Evolutionary conservation across 2,113 vertebrate genomes (phyloP).

Genomic region (Bubo blakistoni): DNA sequence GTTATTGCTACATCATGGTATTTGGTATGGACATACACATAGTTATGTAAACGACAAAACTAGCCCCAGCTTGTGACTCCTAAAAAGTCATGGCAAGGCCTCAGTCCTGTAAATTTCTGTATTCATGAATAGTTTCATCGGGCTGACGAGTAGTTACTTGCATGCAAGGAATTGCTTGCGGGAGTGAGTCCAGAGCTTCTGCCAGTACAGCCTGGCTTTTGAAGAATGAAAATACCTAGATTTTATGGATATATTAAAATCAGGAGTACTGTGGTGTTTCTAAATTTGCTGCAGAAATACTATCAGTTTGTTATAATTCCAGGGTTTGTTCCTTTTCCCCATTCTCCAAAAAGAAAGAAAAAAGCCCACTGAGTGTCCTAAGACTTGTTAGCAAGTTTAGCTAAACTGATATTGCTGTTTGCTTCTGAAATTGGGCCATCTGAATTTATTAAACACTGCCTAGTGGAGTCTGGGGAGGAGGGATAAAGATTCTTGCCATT

Average conservation of each 20-base stretch:
- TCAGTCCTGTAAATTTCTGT: not conserved
- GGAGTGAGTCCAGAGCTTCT: not conserved
- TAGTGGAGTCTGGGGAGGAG: constrained; percentile 34
- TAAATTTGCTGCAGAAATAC: not conserved
- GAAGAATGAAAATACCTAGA: not conserved
- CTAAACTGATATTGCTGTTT: not conserved
- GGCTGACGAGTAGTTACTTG: constrained; percentile 29
- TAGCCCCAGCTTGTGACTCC: not conserved
- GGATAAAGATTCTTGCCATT: constrained; percentile 69
- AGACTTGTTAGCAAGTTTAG: not conserved
- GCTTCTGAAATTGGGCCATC: not conserved
- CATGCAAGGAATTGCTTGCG: not conserved
- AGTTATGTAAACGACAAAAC: not conserved
- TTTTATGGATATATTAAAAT: not conserved
- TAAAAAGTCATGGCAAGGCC: not conserved
- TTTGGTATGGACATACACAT: not conserved
- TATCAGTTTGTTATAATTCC: not conserved
- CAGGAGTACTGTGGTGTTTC: not conserved
- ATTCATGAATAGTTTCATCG: not conserved
- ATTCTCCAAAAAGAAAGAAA: not conserved
- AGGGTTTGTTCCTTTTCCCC: not conserved
- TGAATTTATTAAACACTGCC: not conserved
- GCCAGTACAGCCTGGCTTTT: not conserved
- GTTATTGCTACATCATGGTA: not conserved
- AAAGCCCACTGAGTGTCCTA: not conserved